Percentiles rank a stretch among this genome's conserved stretches.
Conservation (phyloP, 2,113 vertebrate species). For the Eublepharis macularius region DNA sequence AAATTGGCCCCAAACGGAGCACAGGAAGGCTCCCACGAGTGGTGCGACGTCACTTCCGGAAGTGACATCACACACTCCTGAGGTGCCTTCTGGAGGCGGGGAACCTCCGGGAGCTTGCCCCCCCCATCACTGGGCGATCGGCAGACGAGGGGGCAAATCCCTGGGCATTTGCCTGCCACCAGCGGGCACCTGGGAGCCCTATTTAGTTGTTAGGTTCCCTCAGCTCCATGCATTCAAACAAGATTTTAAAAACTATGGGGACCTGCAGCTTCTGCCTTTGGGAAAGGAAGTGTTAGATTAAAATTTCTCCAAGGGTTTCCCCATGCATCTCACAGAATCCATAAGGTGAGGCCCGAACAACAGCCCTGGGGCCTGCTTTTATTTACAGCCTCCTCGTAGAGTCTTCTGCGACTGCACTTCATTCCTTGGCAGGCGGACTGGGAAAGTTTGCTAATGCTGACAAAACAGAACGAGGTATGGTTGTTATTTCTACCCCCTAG, state of each 20-base stretch:
- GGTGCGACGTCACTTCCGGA: too few relatives aligned
- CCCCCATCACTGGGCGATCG: too few relatives aligned
- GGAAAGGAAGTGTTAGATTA: background rate
- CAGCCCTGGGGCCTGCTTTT: background rate
- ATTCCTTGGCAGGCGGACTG: background rate
- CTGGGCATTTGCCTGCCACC: too few relatives aligned
- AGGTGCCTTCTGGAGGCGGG: too few relatives aligned
- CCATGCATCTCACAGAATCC: background rate
- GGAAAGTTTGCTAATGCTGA: conserved; percentile 5
- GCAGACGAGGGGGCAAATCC: too few relatives aligned
- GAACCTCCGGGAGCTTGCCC: too few relatives aligned
- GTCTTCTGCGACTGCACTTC: background rate
- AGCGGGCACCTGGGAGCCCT: too few relatives aligned
- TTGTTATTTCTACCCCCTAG: background rate
- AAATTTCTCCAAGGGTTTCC: background rate
- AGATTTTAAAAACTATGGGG: background rate
- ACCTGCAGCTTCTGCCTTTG: background rate
- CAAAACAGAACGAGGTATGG: background rate
- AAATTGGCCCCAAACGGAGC: too few relatives aligned
- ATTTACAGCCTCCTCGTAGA: background rate
- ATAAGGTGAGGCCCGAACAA: too few relatives aligned
- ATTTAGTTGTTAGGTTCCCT: too few relatives aligned
- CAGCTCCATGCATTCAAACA: background rate
- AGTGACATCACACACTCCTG: too few relatives aligned
- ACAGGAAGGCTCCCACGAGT: too few relatives aligned